These are phyloP conservation scores for Orbicella faveolata DNA, from an alignment of 64 coral and sea anemone genomes.

Conservation along the genomic window DNA sequence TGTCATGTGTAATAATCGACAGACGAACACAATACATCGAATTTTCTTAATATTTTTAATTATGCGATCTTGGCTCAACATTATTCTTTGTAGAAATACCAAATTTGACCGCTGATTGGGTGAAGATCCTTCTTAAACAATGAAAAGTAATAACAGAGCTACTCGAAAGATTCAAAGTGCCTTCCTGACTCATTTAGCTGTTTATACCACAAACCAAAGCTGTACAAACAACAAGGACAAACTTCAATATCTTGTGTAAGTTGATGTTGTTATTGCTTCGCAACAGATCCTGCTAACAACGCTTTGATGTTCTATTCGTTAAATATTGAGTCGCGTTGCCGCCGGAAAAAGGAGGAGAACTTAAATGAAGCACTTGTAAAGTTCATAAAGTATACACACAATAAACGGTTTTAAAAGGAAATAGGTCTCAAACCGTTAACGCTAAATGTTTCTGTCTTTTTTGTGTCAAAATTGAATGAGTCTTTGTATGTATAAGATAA, in stretches of 20 bases:
- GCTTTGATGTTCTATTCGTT: not conserved
- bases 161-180: not conserved
- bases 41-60: not conserved
- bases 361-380: not conserved
- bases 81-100: not conserved
- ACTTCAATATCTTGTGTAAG: not conserved
- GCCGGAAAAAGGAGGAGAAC: not conserved
- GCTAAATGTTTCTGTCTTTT: not conserved
- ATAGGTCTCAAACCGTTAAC: not conserved
- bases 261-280: not conserved
- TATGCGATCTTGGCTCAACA: no score
- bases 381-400: slow-evolving; percentile 28
- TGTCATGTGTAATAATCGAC: not conserved
- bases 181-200: not conserved
- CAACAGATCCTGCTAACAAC: no score
- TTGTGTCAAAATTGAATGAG: not conserved
- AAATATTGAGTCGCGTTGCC: not conserved
- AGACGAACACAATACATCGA: not conserved
- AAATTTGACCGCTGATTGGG: not conserved
- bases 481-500: not conserved
- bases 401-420: not conserved
- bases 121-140: not conserved
- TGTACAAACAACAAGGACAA: not conserved
- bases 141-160: not conserved
- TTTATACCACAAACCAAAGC: not conserved